phyloP scores from a whole-genome alignment of 2,888 invertebrate genomes.

The Nemoura dubitans region DNA sequence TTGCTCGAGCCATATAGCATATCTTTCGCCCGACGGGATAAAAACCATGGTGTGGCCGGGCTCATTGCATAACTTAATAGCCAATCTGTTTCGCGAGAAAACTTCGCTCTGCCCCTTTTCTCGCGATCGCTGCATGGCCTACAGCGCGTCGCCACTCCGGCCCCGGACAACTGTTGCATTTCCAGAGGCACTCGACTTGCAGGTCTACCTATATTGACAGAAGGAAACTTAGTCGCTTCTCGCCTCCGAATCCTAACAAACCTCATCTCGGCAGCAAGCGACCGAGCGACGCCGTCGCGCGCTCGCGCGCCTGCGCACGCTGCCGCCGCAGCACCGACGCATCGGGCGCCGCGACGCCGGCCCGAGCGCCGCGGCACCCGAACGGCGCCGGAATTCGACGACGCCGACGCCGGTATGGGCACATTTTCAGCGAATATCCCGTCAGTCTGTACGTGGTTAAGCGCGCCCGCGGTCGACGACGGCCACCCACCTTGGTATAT shows the following conservation, averaged over 20 bases:
- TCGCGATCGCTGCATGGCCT: no score
- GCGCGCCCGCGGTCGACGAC: not conserved
- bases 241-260: slow-evolving; percentile 35
- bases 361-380: slow-evolving; percentile 27
- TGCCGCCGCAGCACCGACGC: not conserved
- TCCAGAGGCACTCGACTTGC: not conserved
- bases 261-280: slow-evolving; percentile 18
- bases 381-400: slow-evolving; percentile 22
- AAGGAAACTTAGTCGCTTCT: slow-evolving; percentile 35
- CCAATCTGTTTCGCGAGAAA: not conserved
- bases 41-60: not conserved
- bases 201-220: slow-evolving; percentile 41
- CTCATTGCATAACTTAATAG: not conserved
- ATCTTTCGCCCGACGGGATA: not conserved
- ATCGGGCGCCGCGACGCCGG: slow-evolving; percentile 1
- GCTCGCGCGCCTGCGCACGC: not conserved
- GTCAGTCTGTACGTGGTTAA: slow-evolving; percentile 31
- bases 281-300: no score
- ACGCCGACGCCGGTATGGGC: not conserved
- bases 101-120: not conserved
- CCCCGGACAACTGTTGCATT: slow-evolving; percentile 35
- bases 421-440: not conserved
- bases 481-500: not conserved
- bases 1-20: no score
- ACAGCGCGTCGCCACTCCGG: not conserved